phyloP scores from a whole-genome alignment of 2,797 vertebrate species.

The Remorina albescens region DNA sequence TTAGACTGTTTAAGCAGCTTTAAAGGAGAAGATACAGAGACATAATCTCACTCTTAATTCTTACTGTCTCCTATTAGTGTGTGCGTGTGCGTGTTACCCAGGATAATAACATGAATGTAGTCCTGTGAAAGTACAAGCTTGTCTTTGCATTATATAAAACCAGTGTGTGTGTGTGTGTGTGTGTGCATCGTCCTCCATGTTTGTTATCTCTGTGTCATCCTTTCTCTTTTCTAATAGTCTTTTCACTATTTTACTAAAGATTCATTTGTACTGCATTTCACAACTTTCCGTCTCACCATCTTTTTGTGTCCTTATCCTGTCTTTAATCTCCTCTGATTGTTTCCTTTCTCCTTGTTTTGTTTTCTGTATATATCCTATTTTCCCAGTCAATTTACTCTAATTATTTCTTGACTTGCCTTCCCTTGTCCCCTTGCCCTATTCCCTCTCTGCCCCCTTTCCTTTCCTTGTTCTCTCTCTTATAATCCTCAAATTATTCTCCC shows the following conservation, averaged over 20 bases:
- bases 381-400: too few relatives aligned
- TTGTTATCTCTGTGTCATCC: neutral
- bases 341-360: too few relatives aligned
- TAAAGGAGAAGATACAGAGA: conserved; percentile 68
- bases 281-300: neutral
- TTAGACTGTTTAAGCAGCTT: conserved; percentile 74
- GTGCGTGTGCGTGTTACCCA: conserved; percentile 24
- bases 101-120: conserved; percentile 61
- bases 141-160: conserved; percentile 41
- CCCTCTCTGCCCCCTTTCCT: too few relatives aligned
- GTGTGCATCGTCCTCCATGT: neutral
- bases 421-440: too few relatives aligned
- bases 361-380: too few relatives aligned
- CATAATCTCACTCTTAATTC: conserved; percentile 76
- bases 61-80: conserved; percentile 49
- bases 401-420: too few relatives aligned
- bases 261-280: neutral
- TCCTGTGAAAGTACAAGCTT: conserved; percentile 51
- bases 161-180: conserved; percentile 23
- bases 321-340: too few relatives aligned
- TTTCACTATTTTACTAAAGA: neutral
- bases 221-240: neutral
- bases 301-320: too few relatives aligned
- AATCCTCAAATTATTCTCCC: too few relatives aligned
- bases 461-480: too few relatives aligned